Evolutionary conservation across 1,140 invertebrate genomes (phyloP).

Genomic region (Zaprionus inermis): DNA sequence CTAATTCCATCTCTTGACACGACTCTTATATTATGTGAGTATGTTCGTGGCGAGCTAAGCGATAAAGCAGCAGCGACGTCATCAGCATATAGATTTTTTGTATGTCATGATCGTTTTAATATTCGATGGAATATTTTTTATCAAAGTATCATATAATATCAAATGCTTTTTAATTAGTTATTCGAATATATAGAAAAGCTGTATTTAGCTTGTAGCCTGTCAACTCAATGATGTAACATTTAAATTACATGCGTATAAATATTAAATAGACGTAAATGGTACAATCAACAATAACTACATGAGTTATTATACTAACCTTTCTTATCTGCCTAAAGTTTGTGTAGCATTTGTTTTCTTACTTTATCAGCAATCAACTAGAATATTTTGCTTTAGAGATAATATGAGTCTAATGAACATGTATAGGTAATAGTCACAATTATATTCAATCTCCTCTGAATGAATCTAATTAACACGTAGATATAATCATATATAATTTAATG

Average conservation of each 20-base stretch:
- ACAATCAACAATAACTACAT: not conserved
- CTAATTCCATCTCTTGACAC: constrained; percentile 5
- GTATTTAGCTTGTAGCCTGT: constrained; percentile 26
- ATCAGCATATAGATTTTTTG: constrained; percentile 62
- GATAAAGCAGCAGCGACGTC: constrained; percentile 49
- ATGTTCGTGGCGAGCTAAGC: constrained; percentile 7
- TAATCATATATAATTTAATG: too few species aligned
- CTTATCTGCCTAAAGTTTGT: constrained; percentile 28
- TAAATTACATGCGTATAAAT: constrained; percentile 47
- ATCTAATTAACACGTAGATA: not conserved
- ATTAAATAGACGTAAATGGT: constrained; percentile 36
- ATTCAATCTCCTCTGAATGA: not conserved
- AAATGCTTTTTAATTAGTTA: not conserved
- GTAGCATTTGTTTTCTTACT: constrained; percentile 23
- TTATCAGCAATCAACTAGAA: constrained; percentile 26
- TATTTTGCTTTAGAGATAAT: not conserved
- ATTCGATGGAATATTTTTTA: constrained; percentile 40
- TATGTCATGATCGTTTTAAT: constrained; percentile 78
- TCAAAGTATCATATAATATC: constrained; percentile 22
- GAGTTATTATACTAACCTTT: constrained; percentile 9
- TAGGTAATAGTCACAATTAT: not conserved
- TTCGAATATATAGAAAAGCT: not conserved
- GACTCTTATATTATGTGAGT: constrained; percentile 1
- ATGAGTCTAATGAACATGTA: constrained; percentile 6
- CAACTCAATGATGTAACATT: constrained; percentile 24